These are phyloP conservation scores for Myrmecophaga tridactyla DNA, from an alignment of 2,113 vertebrate species.

Conservation along the genomic window DNA sequence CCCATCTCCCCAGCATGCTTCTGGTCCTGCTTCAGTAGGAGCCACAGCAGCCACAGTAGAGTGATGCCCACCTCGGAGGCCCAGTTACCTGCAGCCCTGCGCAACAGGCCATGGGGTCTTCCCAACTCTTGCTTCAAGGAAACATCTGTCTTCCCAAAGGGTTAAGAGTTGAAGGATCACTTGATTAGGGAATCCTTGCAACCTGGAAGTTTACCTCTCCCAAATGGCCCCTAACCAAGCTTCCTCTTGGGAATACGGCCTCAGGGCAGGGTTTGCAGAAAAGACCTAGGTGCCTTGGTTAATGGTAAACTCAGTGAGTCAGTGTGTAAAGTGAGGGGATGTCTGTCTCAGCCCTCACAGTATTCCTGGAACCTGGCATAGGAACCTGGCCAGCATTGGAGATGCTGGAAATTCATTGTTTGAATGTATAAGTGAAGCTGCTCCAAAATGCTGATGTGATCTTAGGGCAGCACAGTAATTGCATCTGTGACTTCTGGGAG, in stretches of 20 bases:
- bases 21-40: background rate
- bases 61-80: background rate
- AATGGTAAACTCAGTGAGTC: slow-evolving; percentile 63
- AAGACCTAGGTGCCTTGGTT: slow-evolving; percentile 36
- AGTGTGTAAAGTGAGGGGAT: slow-evolving; percentile 38
- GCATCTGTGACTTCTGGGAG: background rate
- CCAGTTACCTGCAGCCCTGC: background rate
- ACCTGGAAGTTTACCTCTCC: background rate
- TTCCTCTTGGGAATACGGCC: slow-evolving; percentile 2
- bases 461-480: background rate
- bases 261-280: background rate
- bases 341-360: background rate
- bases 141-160: slow-evolving; percentile 1
- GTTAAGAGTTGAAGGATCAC: background rate
- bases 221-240: background rate
- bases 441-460: background rate
- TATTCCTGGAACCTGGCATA: background rate
- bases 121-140: background rate
- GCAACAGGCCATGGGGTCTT: background rate
- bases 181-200: background rate
- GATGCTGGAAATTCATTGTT: background rate
- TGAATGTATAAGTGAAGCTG: background rate
- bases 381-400: background rate
- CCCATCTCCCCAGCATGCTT: background rate
- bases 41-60: background rate